Conservation (phyloP, 2,797 vertebrate species). For the Dermochelys coriacea region DNA sequence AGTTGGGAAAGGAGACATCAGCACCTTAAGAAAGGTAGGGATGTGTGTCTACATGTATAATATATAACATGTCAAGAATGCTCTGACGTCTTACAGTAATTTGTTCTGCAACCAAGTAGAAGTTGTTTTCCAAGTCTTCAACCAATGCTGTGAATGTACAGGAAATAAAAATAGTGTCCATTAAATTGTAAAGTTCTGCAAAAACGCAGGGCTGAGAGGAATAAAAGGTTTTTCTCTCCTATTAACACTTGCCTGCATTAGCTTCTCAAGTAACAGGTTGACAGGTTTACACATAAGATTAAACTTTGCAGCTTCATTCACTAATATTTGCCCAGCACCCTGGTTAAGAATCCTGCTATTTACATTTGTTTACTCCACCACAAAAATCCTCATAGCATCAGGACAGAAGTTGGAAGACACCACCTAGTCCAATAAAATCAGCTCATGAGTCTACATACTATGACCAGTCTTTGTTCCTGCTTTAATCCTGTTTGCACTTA, state of each 20-base stretch:
- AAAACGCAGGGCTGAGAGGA: slow-evolving; percentile 50
- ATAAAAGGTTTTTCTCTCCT: slow-evolving; percentile 24
- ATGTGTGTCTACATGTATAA: not conserved
- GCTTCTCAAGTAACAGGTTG: slow-evolving; percentile 46
- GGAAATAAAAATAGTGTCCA: slow-evolving; percentile 54
- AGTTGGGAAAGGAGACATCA: not conserved
- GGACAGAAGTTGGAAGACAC: not conserved
- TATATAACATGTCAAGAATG: not conserved
- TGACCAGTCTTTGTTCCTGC: not conserved
- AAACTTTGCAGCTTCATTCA: slow-evolving; percentile 25
- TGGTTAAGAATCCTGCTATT: not conserved
- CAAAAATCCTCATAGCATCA: not conserved
- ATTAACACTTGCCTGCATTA: slow-evolving; percentile 36
- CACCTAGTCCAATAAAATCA: not conserved
- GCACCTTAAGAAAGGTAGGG: not conserved
- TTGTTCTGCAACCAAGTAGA: slow-evolving; percentile 31
- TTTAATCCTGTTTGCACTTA: not conserved
- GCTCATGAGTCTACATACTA: not conserved
- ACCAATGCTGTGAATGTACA: slow-evolving; percentile 3
- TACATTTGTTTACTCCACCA: not conserved
- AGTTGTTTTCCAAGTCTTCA: slow-evolving; percentile 15
- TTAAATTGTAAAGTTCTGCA: slow-evolving; percentile 44
- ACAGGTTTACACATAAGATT: slow-evolving; percentile 48
- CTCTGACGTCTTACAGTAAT: not conserved
- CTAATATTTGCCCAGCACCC: slow-evolving; percentile 16